Conservation (phyloP, 2,888 invertebrate genomes). For the Drosophila paracracens region DNA sequence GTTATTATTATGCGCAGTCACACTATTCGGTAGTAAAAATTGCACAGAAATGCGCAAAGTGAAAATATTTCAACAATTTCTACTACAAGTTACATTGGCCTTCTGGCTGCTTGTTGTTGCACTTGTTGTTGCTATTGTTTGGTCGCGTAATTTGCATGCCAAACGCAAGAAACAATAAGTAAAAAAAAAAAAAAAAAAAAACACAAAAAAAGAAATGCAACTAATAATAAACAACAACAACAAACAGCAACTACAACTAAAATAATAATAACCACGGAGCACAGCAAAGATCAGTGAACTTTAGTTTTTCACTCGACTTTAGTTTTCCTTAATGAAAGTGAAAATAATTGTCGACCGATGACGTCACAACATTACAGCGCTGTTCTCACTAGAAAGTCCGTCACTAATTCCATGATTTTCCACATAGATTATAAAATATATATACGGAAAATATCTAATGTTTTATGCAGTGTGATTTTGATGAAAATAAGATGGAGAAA, state of each 20-base stretch:
- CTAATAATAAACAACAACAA: slow-evolving; percentile 59
- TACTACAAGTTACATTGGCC: slow-evolving; percentile 46
- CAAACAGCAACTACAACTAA: slow-evolving; percentile 21
- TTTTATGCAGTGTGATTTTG: slow-evolving; percentile 39
- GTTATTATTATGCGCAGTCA: slow-evolving; percentile 60
- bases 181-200: slow-evolving; percentile 55
- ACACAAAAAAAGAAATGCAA: slow-evolving; percentile 58
- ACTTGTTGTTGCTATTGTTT: slow-evolving; percentile 22
- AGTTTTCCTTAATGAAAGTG: slow-evolving; percentile 61
- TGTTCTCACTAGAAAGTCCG: slow-evolving; percentile 40
- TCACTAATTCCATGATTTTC: not conserved
- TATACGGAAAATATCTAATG: slow-evolving; percentile 10
- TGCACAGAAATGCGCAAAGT: slow-evolving; percentile 56
- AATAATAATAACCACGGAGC: slow-evolving; percentile 35
- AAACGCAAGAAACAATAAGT: slow-evolving; percentile 66
- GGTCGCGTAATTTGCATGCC: slow-evolving; percentile 71
- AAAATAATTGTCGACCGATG: slow-evolving; percentile 45
- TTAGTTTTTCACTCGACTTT: slow-evolving; percentile 29
- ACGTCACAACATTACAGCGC: slow-evolving; percentile 37
- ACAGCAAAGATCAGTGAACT: slow-evolving; percentile 68
- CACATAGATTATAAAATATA: slow-evolving; percentile 18
- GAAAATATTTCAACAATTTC: slow-evolving; percentile 70
- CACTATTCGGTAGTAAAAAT: slow-evolving; percentile 43
- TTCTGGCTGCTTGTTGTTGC: slow-evolving; percentile 23
- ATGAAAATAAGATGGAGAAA: not conserved